Evolutionary conservation across 2,113 vertebrate genomes (phyloP), one percentile per base, ranked within the genome.

Genomic region (Gavialis gangeticus): DNA sequence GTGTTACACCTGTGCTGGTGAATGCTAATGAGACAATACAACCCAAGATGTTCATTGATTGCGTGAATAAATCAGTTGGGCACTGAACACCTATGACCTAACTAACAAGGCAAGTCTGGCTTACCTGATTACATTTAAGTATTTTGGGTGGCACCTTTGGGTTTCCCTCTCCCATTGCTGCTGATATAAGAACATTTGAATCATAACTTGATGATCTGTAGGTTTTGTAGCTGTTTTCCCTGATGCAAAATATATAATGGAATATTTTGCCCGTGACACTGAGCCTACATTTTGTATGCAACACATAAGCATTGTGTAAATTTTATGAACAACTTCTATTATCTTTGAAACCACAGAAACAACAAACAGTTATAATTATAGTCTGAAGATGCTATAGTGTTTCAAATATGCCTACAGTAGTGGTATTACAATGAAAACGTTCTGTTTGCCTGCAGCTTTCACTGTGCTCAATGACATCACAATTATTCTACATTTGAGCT

Each of bases 331-430:
- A 95, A 93, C 79, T 98, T 97, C 95, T 97, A 97, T 98, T 98
- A 97, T 97, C 94, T 95, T 95, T 88, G 97, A 97, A 97, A 94
- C 96, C 87, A 94, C 94, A 96, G 95, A 94, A 97, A 93, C 96
- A 98, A 95, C 95, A 95, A 97, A 82, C 95, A 93, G 93, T 92
- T 97, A 96, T 97, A 98, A 97, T 98, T 98, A 97, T 71, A 95
- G 76, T 95, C 97, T 96, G 97, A 97, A 96, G 96, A 94, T 96
- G 95, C 95, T 96, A 75, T 96, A 88, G 95, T 84, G 90, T 98
- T 98, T 98, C 97, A 96, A 96, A 95, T 88, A 93, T 97, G 94
- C 95, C 95, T 97, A 91, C 92, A 94, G 95, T 96, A 92, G 94
- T 91, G 89, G 84, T 91, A 96, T 94, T 94, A 87, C 95, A 96